These are phyloP conservation scores for Drosophila teissieri DNA, from an alignment of 1,140 invertebrate genomes.

Conservation along the genomic window DNA sequence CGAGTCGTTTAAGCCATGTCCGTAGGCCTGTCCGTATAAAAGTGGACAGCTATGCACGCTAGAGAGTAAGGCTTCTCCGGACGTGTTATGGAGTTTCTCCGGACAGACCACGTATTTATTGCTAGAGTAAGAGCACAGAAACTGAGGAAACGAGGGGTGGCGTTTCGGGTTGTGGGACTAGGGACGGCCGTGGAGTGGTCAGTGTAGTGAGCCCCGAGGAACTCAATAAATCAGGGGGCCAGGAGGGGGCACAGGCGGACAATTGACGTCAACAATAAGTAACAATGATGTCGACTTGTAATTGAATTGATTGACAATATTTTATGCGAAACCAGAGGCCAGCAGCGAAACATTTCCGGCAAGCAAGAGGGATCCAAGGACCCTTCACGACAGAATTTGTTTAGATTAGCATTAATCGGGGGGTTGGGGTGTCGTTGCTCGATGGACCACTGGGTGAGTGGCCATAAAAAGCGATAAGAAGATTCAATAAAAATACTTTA, in stretches of 20 bases:
- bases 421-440: constrained; percentile 7
- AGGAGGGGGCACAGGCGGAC: constrained; percentile 29
- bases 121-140: neutral
- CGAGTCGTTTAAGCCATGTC: too few relatives aligned
- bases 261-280: constrained; percentile 83
- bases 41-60: too few relatives aligned
- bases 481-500: constrained; percentile 84
- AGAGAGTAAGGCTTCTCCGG: too few relatives aligned
- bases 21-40: neutral
- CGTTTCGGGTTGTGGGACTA: neutral
- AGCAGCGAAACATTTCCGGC: constrained; percentile 19
- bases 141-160: constrained; percentile 5
- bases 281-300: constrained; percentile 84
- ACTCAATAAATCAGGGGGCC: constrained; percentile 40
- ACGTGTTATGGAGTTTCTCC: too few relatives aligned
- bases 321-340: constrained; percentile 64
- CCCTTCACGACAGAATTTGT: constrained; percentile 82
- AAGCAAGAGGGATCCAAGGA: constrained; percentile 22
- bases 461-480: constrained; percentile 80
- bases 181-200: constrained; percentile 6
- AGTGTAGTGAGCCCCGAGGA: neutral
- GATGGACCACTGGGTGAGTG: constrained; percentile 59
- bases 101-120: neutral
- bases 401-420: constrained; percentile 82
- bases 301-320: constrained; percentile 85